phyloP scores from a whole-genome alignment of 2,113 vertebrate species.

The Gasterosteus aculeatus region DNA sequence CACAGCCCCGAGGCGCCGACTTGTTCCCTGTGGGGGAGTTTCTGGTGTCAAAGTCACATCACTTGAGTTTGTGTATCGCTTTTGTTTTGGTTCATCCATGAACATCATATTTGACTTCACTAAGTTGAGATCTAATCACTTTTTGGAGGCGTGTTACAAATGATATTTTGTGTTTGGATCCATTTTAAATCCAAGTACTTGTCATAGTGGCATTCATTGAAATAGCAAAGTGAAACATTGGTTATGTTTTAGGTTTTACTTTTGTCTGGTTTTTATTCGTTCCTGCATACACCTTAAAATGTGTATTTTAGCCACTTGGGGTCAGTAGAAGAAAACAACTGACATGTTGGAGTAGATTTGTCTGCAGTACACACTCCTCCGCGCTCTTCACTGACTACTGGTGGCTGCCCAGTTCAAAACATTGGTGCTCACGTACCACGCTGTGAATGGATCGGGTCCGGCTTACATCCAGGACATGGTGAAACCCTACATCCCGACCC shows the following conservation, averaged over 20 bases:
- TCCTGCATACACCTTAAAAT: not conserved
- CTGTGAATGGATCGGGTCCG: no score
- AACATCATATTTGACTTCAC: not conserved
- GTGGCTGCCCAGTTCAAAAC: no score
- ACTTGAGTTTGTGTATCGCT: no score
- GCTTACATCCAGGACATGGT: not conserved
- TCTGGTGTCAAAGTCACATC: not conserved
- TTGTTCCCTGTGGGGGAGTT: not conserved
- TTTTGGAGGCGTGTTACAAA: not conserved
- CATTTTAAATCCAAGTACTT: not conserved
- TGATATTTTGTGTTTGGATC: not conserved
- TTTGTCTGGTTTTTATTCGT: not conserved
- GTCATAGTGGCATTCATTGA: not conserved
- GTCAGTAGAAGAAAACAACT: not conserved
- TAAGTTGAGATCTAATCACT: not conserved
- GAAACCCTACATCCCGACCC: no score
- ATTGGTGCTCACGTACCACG: no score
- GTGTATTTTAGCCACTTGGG: not conserved
- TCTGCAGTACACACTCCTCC: no score
- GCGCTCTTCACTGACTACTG: no score
- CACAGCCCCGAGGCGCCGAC: not conserved
- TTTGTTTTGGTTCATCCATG: no score
- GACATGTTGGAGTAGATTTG: not conserved
- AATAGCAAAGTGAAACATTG: not conserved
- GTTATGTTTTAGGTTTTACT: not conserved